A percentile compares a stretch with the other conserved stretches of the same genome.
phyloP scores from a whole-genome alignment of 92 coral and sea anemone genomes.

The Diadumene lineata region DNA sequence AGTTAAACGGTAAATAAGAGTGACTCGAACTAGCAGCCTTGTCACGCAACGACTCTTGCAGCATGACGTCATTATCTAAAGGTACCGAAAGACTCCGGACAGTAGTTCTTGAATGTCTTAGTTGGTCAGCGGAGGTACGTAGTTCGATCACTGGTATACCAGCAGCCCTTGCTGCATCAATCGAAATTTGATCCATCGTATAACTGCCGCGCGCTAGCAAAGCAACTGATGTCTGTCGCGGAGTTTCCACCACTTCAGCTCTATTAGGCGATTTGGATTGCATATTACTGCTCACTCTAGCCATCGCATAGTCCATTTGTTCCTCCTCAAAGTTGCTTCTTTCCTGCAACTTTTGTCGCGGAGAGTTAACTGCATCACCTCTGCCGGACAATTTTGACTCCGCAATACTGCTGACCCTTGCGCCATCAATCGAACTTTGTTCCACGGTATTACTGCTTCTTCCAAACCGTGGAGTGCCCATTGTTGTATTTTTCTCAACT shows the following conservation, averaged over 20 bases:
- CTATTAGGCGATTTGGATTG: too few species aligned
- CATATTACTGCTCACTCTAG: too few species aligned
- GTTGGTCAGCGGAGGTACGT: background rate
- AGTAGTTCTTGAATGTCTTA: conserved; percentile 4
- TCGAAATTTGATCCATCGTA: conserved; percentile 73
- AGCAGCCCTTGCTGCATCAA: conserved; percentile 92
- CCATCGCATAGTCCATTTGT: too few species aligned
- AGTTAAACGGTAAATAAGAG: background rate
- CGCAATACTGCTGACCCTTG: too few species aligned
- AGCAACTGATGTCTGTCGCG: conserved; percentile 53
- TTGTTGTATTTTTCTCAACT: too few species aligned
- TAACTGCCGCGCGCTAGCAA: conserved; percentile 85
- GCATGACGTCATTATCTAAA: background rate
- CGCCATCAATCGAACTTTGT: too few species aligned
- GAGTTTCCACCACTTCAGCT: conserved; percentile 19
- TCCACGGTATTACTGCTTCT: too few species aligned
- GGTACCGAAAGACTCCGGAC: conserved; percentile 30
- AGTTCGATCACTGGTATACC: conserved; percentile 81
- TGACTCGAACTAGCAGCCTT: conserved; percentile 16
- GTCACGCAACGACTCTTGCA: background rate
- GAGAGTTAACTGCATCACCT: too few species aligned
- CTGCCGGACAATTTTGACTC: too few species aligned
- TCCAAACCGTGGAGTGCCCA: too few species aligned
- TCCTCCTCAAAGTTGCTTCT: too few species aligned
- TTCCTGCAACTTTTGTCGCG: too few species aligned